A percentile compares a stretch with the other conserved stretches of the same genome.
Conservation (phyloP, 2,797 vertebrate genomes). For the Limnodromus scolopaceus region DNA sequence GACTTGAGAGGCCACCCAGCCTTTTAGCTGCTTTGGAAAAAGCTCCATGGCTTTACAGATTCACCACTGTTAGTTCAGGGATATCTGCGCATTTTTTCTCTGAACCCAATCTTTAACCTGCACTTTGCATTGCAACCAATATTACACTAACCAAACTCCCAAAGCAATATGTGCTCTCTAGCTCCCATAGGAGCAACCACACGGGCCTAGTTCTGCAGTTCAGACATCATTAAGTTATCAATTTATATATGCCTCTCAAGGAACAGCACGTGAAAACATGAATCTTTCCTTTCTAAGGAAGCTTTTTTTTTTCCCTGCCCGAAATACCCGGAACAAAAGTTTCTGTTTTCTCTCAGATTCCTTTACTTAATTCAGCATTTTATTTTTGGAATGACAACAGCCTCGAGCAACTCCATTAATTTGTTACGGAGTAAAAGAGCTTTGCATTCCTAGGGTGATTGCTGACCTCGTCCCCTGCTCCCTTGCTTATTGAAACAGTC, state of each 20-base stretch:
- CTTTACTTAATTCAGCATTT: conserved; percentile 36
- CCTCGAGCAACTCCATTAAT: conserved; percentile 51
- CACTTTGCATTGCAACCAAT: not conserved
- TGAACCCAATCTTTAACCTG: not conserved
- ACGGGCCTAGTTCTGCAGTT: not conserved
- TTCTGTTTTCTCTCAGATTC: not conserved
- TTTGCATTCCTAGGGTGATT: conserved; percentile 31
- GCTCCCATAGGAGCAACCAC: not conserved
- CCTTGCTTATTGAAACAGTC: not conserved
- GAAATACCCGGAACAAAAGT: not conserved
- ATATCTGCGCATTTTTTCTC: not conserved
- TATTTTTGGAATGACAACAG: conserved; percentile 47
- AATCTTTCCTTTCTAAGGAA: not conserved
- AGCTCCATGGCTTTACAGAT: not conserved
- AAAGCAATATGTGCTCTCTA: not conserved
- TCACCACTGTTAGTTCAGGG: not conserved
- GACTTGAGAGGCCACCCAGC: not conserved
- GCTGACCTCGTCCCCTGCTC: conserved; percentile 3
- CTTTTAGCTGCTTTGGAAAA: not conserved
- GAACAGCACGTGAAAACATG: not conserved
- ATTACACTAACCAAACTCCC: not conserved
- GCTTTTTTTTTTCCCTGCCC: not conserved
- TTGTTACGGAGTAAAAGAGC: conserved; percentile 23
- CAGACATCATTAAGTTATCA: conserved; percentile 4
- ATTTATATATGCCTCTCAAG: not conserved